Evolutionary conservation across 35 echinoderm and acorn worm genomes (phyloP), one percentile per base, ranked within the genome.

Genomic region (Acanthaster planci): DNA sequence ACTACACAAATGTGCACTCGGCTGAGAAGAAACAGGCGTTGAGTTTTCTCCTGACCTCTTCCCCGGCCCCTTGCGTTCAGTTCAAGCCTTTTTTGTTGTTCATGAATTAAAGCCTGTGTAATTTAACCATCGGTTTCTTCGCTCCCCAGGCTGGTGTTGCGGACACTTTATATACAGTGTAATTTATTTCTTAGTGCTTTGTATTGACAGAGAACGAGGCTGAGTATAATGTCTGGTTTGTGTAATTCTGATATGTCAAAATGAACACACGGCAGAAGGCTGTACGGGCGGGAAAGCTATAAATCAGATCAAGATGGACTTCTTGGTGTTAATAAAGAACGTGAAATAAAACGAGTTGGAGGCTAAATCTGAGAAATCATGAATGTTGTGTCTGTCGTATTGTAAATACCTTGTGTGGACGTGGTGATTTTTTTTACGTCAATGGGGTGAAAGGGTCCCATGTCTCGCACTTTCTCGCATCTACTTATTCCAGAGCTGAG

Each of bases 131-230:
- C 64, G 64, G 64, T 72, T 72, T n/a, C 64, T 8, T 72, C 64
- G 34, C 64, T 72, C 23, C 34, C 34, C 34, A 26, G 34, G 34
- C 30, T 72, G 64, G 64, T 72, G 34, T n/a, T 34, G 34, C 64
- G 64, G 64, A 72, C 64, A 72, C 64, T 72, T 72, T 12, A 31
- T 72, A 72, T 72, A 34, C 34, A 35, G 64, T 72, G 64, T 72
- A 26, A 72, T 72, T 72, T 72, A 34, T 72, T 72, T 72, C 64
- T 60, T 72, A 72, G 64, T 72, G 64, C 64, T 72, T 36, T 72
- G 42, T 72, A 72, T 72, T 72, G 64, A 72, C 64, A 31, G 64
- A 34, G 30, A 72, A 72, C 64, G 64, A 72, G 64, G 64, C 64
- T 72, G 64, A 72, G n/a, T 72, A 72, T 47, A 47, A n/a, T 47